Base-by-base conservation (phyloP, 2,113 vertebrate species). In the Centropus bengalensis region DNA sequence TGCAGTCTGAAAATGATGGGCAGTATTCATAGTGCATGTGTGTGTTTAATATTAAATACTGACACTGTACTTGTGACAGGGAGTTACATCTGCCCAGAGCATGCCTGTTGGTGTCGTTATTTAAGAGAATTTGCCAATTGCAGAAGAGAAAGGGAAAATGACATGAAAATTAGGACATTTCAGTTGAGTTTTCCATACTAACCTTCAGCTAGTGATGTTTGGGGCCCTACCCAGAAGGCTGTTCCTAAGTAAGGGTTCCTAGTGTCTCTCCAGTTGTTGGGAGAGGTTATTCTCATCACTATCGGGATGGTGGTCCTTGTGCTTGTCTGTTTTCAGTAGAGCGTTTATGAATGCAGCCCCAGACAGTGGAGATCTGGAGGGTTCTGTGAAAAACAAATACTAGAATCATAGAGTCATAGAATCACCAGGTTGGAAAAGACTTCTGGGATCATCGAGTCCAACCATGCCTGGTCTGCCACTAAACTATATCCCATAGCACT, bases 281-380 rank as follows among this genome's bases (percentile, higher is more conserved):
- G 63, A 70, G 88, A 86, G 14, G 49, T 81, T 78, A 47, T 56
- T 88, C 44, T 95, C 40, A 23, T 44, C 30, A 4, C 17, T 20
- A 74, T 40, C 27, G 64, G 9, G 12, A 10, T 24, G 55, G 18
- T 23, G 16, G 32, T 52, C 59, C 45, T 23, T 88, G 51, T 58
- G 14, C 67, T 86, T 70, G 13, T 18, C 60, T 80, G 28, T 32
- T 78, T 70, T 76, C 63, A 33, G 70, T n/a, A 74, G 30, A 87
- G 47, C 23, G 24, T 64, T 79, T 68, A 32, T 52, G 49, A 89
- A 51, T 89, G 28, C 59, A 89, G 32, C 32, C 55, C 42, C 42
- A 82, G 5, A 20, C 0, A 0, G 12, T 24, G 54, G 42, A 66
- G 36, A 8, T 86, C 42, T 66, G 45, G 14, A 27, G 2, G 8